Evolutionary conservation across 2,888 invertebrate genomes (phyloP), one percentile per base, ranked within the genome.

Genomic region (Bombyx huttoni): DNA sequence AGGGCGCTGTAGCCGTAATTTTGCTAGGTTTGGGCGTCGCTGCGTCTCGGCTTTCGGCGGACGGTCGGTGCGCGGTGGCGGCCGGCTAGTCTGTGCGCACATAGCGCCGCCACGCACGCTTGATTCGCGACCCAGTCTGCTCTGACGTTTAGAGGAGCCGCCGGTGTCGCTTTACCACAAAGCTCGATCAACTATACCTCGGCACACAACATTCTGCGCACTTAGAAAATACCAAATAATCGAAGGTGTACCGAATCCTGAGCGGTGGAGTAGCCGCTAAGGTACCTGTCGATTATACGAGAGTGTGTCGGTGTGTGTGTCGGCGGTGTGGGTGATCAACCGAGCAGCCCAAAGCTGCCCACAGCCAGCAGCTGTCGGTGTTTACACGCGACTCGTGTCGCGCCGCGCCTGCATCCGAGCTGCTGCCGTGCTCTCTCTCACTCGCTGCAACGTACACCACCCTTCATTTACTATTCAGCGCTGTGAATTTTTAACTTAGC

Each of bases 21-120:
- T 77, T 68, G 77, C 73, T 81, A 78, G 80, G 80, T 80, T 83
- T 81, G 87, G 86, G 86, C 87, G 87, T 86, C 87, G 83, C 82
- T 85, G 79, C 86, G 87, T 87, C 85, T 86, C 84, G 80, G 81
- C 78, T 75, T 72, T 76, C 75, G 79, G 80, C 69, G 75, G 76
- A 68, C 70, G 75, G 75, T 64, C 71, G 79, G 79, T 76, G 82
- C 77, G 79, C 78, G 75, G 70, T 72, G 68, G 75, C 76, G 73
- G 79, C 72, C 74, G 75, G 74, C 75, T 68, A 75, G 74, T 66
- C 68, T 72, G 74, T 83, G 84, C 84, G 84, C 85, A 81, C 74
- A 66, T 70, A 66, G 75, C 70, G 71, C 75, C 77, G 76, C 81
- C 82, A 82, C 84, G 83, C 80, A 82, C 87, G 79, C 81, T 80